phyloP scores from a whole-genome alignment of 2,797 vertebrate genomes.

The Gobionotothen gibberifrons region DNA sequence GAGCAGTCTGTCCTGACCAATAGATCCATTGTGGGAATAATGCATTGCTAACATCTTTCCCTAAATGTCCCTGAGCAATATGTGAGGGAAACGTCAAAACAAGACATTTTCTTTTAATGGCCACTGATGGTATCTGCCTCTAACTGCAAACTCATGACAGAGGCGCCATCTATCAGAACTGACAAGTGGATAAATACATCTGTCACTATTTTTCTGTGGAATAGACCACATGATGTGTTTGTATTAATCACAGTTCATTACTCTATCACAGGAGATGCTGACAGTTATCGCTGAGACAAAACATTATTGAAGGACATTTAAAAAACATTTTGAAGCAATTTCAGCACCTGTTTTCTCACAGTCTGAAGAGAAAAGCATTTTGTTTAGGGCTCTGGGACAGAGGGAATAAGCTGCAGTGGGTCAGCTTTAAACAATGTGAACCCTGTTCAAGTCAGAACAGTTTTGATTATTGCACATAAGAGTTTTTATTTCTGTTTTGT shows the following conservation, averaged over 20 bases:
- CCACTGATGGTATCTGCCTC: conserved; percentile 44
- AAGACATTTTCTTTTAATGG: conserved; percentile 59
- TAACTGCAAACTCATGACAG: conserved; percentile 37
- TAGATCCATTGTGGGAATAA: conserved; percentile 45
- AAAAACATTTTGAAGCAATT: not conserved
- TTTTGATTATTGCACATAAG: not conserved
- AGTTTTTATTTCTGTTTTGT: not conserved
- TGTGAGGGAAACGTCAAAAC: conserved; percentile 40
- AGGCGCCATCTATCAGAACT: conserved; percentile 57
- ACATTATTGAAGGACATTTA: conserved; percentile 8
- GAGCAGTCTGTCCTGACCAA: conserved; percentile 45
- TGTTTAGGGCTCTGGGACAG: not conserved
- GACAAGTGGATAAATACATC: conserved; percentile 58
- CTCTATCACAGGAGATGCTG: conserved; percentile 7
- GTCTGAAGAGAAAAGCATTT: conserved; percentile 4
- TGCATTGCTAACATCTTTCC: conserved; percentile 43
- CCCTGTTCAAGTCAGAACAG: no score
- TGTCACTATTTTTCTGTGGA: conserved; percentile 45
- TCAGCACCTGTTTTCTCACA: not conserved
- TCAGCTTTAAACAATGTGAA: no score
- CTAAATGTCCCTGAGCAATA: conserved; percentile 39
- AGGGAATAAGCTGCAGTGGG: no score
- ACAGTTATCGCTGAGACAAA: conserved; percentile 11
- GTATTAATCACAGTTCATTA: conserved; percentile 47
- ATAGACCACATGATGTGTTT: conserved; percentile 12